These are phyloP conservation scores for Lasius fuliginosus DNA, from an alignment of 2,888 invertebrate genomes.

Conservation along the genomic window DNA sequence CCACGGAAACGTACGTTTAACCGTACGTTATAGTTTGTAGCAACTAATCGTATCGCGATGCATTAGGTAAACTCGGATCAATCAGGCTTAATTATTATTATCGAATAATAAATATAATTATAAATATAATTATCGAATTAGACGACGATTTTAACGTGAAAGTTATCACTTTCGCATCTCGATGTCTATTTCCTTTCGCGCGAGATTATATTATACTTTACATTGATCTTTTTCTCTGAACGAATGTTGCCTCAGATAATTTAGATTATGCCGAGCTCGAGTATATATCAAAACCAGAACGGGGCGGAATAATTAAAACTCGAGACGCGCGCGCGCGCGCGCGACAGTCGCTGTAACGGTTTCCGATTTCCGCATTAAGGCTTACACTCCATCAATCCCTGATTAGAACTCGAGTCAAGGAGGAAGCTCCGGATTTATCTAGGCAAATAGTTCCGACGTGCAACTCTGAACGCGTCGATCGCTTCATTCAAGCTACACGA, in stretches of 20 bases:
- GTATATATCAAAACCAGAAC: conserved; percentile 58
- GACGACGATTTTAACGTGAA: not conserved
- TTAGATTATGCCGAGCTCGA: conserved; percentile 51
- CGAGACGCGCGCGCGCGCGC: conserved; percentile 48
- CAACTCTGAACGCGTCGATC: no score
- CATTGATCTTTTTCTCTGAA: conserved; percentile 57
- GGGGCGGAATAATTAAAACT: conserved; percentile 77
- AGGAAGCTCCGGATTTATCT: not conserved
- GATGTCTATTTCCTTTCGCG: not conserved
- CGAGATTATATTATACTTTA: not conserved
- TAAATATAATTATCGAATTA: not conserved
- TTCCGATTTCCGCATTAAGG: conserved; percentile 50
- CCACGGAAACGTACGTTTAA: not conserved
- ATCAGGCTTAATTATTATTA: not conserved
- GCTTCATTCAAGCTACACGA: not conserved
- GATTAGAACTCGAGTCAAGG: not conserved
- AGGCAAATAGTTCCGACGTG: not conserved
- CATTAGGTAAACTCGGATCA: not conserved
- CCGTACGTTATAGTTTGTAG: not conserved
- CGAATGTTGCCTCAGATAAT: conserved; percentile 32
- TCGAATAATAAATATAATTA: no score
- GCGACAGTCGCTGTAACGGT: conserved; percentile 65
- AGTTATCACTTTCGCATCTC: not conserved
- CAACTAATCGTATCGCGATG: not conserved
- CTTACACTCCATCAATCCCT: not conserved